A percentile compares a stretch with the other conserved stretches of the same genome.
Evolutionary conservation across 1,140 invertebrate species (phyloP).

Genomic region (Hermatobates lingyangjiaoensis): DNA sequence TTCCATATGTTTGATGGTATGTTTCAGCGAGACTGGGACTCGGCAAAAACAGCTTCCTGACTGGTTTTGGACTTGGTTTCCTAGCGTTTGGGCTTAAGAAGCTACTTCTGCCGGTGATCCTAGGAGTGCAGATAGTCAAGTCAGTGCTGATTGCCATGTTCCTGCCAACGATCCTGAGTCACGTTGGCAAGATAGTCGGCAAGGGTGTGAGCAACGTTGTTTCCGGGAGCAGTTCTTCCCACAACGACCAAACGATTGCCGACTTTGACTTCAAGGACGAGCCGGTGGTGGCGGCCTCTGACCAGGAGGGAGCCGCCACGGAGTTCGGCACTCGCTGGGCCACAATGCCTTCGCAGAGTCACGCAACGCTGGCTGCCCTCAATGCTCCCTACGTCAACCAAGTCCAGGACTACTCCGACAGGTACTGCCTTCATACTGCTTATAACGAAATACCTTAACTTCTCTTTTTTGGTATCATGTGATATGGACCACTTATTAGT

Average conservation of each 20-base stretch:
- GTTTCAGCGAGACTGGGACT: constrained; percentile 18
- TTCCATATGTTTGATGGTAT: too few relatives aligned
- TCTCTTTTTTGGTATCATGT: not conserved
- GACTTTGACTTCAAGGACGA: constrained; percentile 44
- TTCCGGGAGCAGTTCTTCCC: constrained; percentile 23
- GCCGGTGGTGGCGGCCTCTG: constrained; percentile 13
- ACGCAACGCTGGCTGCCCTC: constrained; percentile 9
- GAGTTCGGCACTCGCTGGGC: constrained; percentile 12
- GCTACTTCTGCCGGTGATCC: constrained; percentile 49
- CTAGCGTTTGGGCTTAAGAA: constrained; percentile 62
- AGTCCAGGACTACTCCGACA: constrained; percentile 1
- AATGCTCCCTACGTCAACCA: not conserved
- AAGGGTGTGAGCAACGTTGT: constrained; percentile 32
- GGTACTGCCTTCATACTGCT: not conserved
- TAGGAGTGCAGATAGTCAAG: constrained; percentile 48
- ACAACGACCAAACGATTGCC: constrained; percentile 27
- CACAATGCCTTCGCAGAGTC: constrained; percentile 8
- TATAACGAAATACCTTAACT: too few relatives aligned
- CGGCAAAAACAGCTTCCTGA: constrained; percentile 43
- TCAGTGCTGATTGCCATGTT: constrained; percentile 60
- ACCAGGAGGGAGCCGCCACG: constrained; percentile 16
- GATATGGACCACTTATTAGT: too few relatives aligned
- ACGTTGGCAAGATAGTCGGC: constrained; percentile 58
- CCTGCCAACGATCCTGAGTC: constrained; percentile 58
- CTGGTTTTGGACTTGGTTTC: constrained; percentile 47